phyloP scores from a whole-genome alignment of 2,113 vertebrate genomes.

The Gymnogyps californianus region DNA sequence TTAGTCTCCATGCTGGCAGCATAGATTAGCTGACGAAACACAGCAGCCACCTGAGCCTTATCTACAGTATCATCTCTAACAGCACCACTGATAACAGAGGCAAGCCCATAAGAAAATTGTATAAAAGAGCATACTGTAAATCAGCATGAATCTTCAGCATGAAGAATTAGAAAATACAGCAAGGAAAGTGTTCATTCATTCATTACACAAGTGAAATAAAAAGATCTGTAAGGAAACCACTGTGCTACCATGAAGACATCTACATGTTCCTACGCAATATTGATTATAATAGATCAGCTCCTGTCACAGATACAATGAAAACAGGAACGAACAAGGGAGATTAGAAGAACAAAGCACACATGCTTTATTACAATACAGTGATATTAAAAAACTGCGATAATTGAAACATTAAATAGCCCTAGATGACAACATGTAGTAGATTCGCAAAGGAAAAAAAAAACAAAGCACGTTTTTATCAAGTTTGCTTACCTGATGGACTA shows the following conservation, averaged over 20 bases:
- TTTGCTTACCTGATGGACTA: background rate
- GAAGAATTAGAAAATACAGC: background rate
- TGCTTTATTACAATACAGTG: background rate
- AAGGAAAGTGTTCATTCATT: background rate
- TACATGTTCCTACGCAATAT: background rate
- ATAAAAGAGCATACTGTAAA: background rate
- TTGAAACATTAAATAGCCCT: background rate
- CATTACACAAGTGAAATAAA: background rate
- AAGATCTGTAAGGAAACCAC: background rate
- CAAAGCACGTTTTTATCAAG: fast-evolving
- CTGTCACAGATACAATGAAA: background rate
- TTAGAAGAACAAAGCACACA: background rate
- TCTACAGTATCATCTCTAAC: background rate
- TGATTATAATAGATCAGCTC: background rate
- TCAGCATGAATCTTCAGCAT: background rate
- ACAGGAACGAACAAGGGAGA: background rate
- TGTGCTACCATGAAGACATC: background rate
- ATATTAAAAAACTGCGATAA: background rate
- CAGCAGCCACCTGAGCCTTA: background rate
- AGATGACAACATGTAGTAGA: background rate
- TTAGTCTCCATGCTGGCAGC: background rate
- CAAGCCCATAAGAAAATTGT: background rate
- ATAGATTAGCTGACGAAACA: background rate
- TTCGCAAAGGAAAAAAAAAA: background rate
- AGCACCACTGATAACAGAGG: background rate